Evolutionary conservation across 2,113 vertebrate species (phyloP).

Genomic region (Sylvilagus bachmani): DNA sequence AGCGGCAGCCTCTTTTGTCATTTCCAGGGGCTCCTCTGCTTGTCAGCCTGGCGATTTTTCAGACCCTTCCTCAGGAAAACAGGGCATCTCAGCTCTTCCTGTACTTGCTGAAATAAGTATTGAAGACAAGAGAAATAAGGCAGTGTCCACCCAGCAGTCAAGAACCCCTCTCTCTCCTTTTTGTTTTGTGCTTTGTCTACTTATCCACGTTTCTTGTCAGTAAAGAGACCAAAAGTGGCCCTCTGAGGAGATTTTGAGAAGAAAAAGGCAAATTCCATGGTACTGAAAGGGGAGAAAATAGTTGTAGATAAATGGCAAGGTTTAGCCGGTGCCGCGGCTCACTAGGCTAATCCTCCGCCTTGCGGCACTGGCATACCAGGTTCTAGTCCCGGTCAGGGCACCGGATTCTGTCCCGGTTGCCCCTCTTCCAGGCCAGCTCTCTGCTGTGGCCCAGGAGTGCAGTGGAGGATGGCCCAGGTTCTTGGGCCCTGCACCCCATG

Average conservation of each 20-base stretch:
- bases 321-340: too few species aligned
- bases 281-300: neutral
- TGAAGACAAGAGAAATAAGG: neutral
- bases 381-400: too few species aligned
- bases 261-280: neutral
- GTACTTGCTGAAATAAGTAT: neutral
- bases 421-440: too few species aligned
- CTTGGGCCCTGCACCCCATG: too few species aligned
- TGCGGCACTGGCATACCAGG: too few species aligned
- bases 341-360: too few species aligned
- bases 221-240: neutral
- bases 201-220: neutral
- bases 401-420: too few species aligned
- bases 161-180: neutral
- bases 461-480: too few species aligned
- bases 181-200: neutral
- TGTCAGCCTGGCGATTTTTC: conserved; percentile 29
- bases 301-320: conserved; percentile 21
- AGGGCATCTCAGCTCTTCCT: neutral
- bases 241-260: neutral
- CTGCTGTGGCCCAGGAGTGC: too few species aligned
- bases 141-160: neutral
- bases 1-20: neutral
- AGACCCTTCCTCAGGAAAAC: conserved; percentile 36
- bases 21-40: conserved; percentile 31